Evolutionary conservation across 2,888 invertebrate species (phyloP).

Genomic region (Leptopilina drosophilae): DNA sequence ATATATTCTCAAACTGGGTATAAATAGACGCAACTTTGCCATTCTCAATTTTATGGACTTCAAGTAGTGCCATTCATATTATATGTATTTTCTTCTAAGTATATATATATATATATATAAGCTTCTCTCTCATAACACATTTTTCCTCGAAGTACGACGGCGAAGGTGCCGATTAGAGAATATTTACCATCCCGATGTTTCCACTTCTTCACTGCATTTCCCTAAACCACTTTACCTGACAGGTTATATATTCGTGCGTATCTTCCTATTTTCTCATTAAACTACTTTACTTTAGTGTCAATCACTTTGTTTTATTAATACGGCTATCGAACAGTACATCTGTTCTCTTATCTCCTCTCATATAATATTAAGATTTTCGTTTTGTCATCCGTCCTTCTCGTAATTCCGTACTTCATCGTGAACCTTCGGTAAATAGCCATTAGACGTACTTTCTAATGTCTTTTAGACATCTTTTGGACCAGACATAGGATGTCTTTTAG

Average conservation of each 20-base stretch:
- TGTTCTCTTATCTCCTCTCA: no score
- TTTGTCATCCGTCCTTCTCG: no score
- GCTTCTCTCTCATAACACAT: neutral
- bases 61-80: conserved; percentile 30
- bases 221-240: neutral
- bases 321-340: neutral
- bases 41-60: conserved; percentile 29
- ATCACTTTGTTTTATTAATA: conserved; percentile 8
- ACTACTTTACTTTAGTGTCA: conserved; percentile 4
- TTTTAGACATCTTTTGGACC: no score
- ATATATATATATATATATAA: neutral
- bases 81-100: conserved; percentile 15
- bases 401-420: no score
- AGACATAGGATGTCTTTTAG: no score
- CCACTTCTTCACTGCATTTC: conserved; percentile 11
- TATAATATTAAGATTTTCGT: no score
- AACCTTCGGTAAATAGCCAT: no score
- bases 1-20: conserved; percentile 5
- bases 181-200: conserved; percentile 25
- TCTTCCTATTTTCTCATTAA: neutral
- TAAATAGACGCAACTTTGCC: neutral
- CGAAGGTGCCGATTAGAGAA: conserved; percentile 31
- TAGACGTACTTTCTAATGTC: no score
- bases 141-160: conserved; percentile 15
- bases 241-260: neutral